Evolutionary conservation across 2,888 invertebrate species (phyloP).

Genomic region (Pristionchus arcanus): DNA sequence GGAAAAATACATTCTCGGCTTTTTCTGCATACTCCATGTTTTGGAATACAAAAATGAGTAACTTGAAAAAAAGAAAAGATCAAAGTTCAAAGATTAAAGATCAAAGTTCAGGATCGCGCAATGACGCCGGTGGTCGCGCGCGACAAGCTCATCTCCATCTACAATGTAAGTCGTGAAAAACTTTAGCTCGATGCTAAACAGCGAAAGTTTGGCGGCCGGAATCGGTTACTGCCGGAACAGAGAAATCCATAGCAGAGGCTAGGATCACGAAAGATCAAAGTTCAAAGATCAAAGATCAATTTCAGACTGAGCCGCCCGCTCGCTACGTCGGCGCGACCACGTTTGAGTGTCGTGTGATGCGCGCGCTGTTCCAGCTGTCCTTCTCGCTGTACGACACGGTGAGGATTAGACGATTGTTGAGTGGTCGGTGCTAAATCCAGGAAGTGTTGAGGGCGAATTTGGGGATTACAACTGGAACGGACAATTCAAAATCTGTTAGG

Average conservation of each 20-base stretch:
- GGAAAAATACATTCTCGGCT: not conserved
- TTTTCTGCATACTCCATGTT: too few relatives aligned
- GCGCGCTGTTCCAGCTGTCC: conserved; percentile 30
- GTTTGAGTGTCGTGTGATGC: conserved; percentile 23
- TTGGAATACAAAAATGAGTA: too few relatives aligned
- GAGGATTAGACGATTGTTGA: not conserved
- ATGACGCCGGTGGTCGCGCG: not conserved
- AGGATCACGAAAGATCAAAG: not conserved
- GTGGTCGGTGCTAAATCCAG: too few relatives aligned
- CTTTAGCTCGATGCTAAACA: too few relatives aligned
- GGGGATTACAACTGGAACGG: too few relatives aligned
- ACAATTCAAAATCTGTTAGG: too few relatives aligned
- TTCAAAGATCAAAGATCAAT: not conserved
- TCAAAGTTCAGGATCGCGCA: conserved; percentile 22
- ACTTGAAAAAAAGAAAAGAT: too few relatives aligned
- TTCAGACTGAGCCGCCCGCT: conserved; percentile 20
- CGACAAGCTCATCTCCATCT: conserved; percentile 32
- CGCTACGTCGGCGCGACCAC: not conserved
- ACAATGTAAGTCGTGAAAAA: not conserved
- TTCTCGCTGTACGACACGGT: conserved; percentile 51
- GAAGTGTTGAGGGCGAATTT: not conserved
- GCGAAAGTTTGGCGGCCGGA: too few relatives aligned
- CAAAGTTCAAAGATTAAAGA: not conserved
- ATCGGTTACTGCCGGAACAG: too few relatives aligned
- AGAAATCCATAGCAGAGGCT: not conserved